Conservation (phyloP, 2,888 invertebrate species). For the Griposia aprilina region DNA sequence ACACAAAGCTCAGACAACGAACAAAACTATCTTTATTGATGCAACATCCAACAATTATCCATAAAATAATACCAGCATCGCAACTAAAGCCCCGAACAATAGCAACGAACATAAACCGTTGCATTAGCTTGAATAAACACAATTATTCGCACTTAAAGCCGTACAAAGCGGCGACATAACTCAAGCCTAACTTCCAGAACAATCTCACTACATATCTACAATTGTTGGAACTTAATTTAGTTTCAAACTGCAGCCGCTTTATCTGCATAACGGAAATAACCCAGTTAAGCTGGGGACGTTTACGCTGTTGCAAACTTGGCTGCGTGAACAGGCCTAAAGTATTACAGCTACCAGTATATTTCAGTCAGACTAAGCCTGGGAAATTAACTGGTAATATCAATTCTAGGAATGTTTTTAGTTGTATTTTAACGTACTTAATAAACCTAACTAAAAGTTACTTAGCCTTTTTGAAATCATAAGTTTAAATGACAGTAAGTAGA, state of each 20-base stretch:
- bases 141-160: slow-evolving; percentile 63
- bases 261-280: slow-evolving; percentile 75
- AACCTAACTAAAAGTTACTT: neutral
- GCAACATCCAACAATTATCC: slow-evolving; percentile 28
- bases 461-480: neutral
- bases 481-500: neutral
- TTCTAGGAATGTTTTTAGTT: neutral
- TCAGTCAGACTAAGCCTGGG: slow-evolving; percentile 26
- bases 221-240: slow-evolving; percentile 75
- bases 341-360: slow-evolving; percentile 32
- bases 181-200: slow-evolving; percentile 57
- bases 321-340: slow-evolving; percentile 49
- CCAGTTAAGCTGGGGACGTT: slow-evolving; percentile 71
- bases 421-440: neutral
- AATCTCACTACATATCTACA: slow-evolving; percentile 60
- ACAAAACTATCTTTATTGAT: slow-evolving; percentile 6
- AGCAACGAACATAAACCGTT: slow-evolving; percentile 40
- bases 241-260: slow-evolving; percentile 72
- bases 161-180: slow-evolving; percentile 64
- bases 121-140: slow-evolving; percentile 57
- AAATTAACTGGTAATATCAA: slow-evolving; percentile 32
- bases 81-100: slow-evolving; percentile 36
- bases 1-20: neutral
- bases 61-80: slow-evolving; percentile 14
- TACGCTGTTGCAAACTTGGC: slow-evolving; percentile 62